phyloP scores from a whole-genome alignment of 2,113 vertebrate species.

The Cyrtonyx montezumae region DNA sequence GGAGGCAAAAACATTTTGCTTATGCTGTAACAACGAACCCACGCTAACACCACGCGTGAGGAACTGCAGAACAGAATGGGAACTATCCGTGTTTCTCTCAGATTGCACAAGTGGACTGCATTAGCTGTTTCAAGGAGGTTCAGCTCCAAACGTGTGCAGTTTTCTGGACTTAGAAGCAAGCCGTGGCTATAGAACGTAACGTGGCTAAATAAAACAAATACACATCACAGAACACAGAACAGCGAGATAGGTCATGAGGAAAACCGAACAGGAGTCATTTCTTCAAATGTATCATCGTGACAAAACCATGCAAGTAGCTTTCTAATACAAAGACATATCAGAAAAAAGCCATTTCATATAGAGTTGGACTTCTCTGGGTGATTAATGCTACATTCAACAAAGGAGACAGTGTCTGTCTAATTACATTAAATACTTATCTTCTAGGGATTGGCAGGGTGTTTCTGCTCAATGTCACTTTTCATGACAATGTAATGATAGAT shows the following conservation, averaged over 20 bases:
- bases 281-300: conserved; percentile 43
- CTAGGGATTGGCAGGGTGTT: conserved; percentile 75
- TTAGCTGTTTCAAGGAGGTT: conserved; percentile 5
- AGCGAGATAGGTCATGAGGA: not conserved
- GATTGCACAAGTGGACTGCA: not conserved
- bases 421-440: conserved; percentile 79
- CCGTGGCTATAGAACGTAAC: not conserved
- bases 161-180: conserved; percentile 10
- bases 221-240: conserved; percentile 21
- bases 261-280: not conserved
- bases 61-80: not conserved
- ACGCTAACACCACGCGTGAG: not conserved
- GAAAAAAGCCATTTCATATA: conserved; percentile 70
- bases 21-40: not conserved
- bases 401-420: conserved; percentile 79
- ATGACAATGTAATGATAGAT: conserved; percentile 83
- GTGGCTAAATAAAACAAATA: not conserved
- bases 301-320: conserved; percentile 48
- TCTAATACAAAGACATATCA: conserved; percentile 68
- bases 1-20: conserved; percentile 19
- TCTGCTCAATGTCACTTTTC: conserved; percentile 80
- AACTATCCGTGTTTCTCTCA: conserved; percentile 17
- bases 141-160: not conserved
- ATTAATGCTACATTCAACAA: conserved; percentile 77
- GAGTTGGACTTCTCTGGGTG: conserved; percentile 73